phyloP scores from a whole-genome alignment of 2,888 invertebrate species.

The Lasioglossum leucozonium region DNA sequence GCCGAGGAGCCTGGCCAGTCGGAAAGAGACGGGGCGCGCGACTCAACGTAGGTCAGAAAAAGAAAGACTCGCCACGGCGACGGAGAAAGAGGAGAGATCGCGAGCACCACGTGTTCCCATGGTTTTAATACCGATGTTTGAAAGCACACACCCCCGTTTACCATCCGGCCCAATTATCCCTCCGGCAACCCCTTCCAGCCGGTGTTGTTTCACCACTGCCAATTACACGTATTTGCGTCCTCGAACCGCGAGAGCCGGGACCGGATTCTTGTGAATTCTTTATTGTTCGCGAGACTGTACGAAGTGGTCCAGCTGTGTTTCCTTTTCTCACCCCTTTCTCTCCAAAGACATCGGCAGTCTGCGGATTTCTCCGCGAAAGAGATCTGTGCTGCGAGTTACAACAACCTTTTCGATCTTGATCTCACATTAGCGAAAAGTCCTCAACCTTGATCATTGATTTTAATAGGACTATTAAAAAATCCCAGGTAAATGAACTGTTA shows the following conservation, averaged over 20 bases:
- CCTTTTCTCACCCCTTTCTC: conserved; percentile 19
- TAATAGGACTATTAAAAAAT: no score
- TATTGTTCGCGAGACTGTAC: conserved; percentile 54
- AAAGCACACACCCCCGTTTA: conserved; percentile 69
- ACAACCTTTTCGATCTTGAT: neutral
- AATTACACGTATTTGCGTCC: conserved; percentile 68
- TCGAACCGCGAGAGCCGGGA: conserved; percentile 50
- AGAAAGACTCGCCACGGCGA: neutral
- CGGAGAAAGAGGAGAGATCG: conserved; percentile 26
- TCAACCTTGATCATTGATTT: no score
- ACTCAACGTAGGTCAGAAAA: neutral
- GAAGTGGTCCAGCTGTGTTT: conserved; percentile 43
- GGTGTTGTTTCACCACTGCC: conserved; percentile 63
- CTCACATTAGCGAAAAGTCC: no score
- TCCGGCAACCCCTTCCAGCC: conserved; percentile 59
- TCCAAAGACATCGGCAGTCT: neutral
- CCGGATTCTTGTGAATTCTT: conserved; percentile 66
- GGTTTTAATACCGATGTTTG: conserved; percentile 63
- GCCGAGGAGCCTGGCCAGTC: conserved; percentile 14
- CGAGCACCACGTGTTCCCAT: conserved; percentile 64
- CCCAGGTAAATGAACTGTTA: neutral
- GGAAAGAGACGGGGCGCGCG: neutral
- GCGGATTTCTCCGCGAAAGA: neutral
- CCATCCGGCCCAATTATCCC: conserved; percentile 79
- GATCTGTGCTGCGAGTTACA: neutral